A percentile compares a stretch with the other conserved stretches of the same genome.
Conservation (phyloP, 2,113 vertebrate genomes). For the Labrus mixtus region DNA sequence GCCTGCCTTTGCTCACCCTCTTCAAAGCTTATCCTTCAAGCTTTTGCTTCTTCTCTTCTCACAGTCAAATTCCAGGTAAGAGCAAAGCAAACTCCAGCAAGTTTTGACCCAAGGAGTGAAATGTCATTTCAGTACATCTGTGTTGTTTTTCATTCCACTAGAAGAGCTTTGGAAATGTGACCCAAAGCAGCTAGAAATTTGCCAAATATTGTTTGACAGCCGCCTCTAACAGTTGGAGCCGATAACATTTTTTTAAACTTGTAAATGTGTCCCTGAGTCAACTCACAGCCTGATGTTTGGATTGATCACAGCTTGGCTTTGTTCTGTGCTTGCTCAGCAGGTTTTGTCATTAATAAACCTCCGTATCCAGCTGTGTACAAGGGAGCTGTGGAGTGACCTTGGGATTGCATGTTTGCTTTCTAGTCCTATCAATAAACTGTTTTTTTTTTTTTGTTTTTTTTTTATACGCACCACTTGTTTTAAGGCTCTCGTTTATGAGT, state of each 20-base stretch:
- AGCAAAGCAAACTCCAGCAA: conserved; percentile 9
- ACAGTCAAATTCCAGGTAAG: conserved; percentile 29
- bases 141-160: not conserved
- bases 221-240: not conserved
- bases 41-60: conserved; percentile 7
- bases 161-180: conserved; percentile 4
- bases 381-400: conserved; percentile 32
- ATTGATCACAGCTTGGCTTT: conserved; percentile 28
- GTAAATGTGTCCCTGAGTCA: conserved; percentile 3
- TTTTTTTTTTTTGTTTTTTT: conserved; percentile 16
- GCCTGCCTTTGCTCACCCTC: conserved; percentile 24
- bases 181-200: conserved; percentile 3
- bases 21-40: conserved; percentile 47
- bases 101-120: conserved; percentile 32
- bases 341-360: conserved; percentile 49
- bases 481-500: conserved; percentile 24
- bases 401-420: conserved; percentile 23
- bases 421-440: conserved; percentile 36
- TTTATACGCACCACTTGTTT: conserved; percentile 24
- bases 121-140: conserved; percentile 17
- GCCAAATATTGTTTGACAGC: not conserved
- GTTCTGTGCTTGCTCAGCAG: conserved; percentile 27
- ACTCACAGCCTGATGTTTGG: conserved; percentile 7
- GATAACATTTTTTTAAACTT: conserved; percentile 10
- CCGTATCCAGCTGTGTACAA: conserved; percentile 14